Evolutionary conservation across 2,113 vertebrate species (phyloP), one percentile per base, ranked within the genome.

Genomic region (Macroglossus sobrinus): DNA sequence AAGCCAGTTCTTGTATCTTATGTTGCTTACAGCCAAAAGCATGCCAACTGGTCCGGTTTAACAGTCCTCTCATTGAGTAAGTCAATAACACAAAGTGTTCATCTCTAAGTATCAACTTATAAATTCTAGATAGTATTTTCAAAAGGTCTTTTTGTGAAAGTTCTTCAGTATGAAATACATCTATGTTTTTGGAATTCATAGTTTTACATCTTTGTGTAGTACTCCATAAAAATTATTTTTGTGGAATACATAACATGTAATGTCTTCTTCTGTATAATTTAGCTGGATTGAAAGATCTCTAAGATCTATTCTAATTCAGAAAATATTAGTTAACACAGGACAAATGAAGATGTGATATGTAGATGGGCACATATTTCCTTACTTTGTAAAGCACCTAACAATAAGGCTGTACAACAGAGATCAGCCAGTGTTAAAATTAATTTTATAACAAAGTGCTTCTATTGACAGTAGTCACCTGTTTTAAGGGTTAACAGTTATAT

Each of bases 291-390:
- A 3, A 66, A 92, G 35, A 72, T 64, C n/a, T 71, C 47, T 89
- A 92, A 71, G 33, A 43, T 71, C 47, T 79, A 57, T 74, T 84
- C 15, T 59, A 84, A n/a, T 47, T 80, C 38, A 84, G 66, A 76
- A 96, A 78, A 85, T 89, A 78, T 28, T 85, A 89, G 50, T 78
- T 90, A 93, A 69, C 61, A 45, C 40, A 69, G 82, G 45, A 80
- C 71, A 78, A 79, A 35, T n/a, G 40, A 87, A 66, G 24, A 75
- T 22, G 3, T 61, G 35, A 43, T 59, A 47, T 45, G 95, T 75
- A 90, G 40, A 33, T 92, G 26, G 43, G 5, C 5, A 87, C 74
- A 78, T 91, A 84, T 61, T 94, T 95, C 81, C 35, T 72, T 82
- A 55, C 35, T 72, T 93, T 21, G 40, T 72, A 71, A 71, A 89